Evolutionary conservation across 2,113 vertebrate species (phyloP).

Genomic region (Greenwoodochromis staneri): DNA sequence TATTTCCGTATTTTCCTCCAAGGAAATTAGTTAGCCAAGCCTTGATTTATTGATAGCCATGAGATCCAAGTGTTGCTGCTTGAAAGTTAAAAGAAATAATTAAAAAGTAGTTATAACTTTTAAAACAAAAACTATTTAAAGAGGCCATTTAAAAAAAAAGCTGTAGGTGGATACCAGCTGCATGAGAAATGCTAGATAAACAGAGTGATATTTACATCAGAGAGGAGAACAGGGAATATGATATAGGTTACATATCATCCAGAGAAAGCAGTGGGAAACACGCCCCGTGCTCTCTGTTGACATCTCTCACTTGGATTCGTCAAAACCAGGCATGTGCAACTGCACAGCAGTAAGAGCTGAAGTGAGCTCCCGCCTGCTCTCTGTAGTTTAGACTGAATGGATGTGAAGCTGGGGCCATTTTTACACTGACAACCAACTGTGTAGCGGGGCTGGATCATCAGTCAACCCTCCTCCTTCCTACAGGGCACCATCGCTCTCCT

Average conservation of each 20-base stretch:
- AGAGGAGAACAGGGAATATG: background rate
- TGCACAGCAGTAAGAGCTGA: background rate
- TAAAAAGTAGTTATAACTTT: background rate
- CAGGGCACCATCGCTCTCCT: conserved; percentile 29
- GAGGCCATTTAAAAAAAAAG: background rate
- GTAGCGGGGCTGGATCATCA: conserved; percentile 36
- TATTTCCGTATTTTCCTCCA: background rate
- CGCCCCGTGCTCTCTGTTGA: background rate
- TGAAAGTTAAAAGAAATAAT: background rate
- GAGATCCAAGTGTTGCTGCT: background rate
- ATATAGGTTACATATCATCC: background rate
- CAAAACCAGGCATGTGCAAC: conserved; percentile 17
- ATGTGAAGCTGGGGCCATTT: conserved; percentile 42
- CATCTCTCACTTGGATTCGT: conserved; percentile 8
- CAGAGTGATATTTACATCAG: background rate
- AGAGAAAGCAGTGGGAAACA: background rate
- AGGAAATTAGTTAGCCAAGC: background rate
- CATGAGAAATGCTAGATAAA: background rate
- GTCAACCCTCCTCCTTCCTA: conserved; percentile 47
- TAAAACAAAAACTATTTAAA: background rate
- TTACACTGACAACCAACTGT: conserved; percentile 39
- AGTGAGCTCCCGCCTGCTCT: background rate
- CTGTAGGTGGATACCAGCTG: background rate
- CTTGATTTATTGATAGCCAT: background rate
- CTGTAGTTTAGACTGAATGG: conserved; percentile 40